A percentile compares a stretch with the other conserved stretches of the same genome.
Evolutionary conservation across 2,888 invertebrate species (phyloP).

Genomic region (Meandrusa payeni): DNA sequence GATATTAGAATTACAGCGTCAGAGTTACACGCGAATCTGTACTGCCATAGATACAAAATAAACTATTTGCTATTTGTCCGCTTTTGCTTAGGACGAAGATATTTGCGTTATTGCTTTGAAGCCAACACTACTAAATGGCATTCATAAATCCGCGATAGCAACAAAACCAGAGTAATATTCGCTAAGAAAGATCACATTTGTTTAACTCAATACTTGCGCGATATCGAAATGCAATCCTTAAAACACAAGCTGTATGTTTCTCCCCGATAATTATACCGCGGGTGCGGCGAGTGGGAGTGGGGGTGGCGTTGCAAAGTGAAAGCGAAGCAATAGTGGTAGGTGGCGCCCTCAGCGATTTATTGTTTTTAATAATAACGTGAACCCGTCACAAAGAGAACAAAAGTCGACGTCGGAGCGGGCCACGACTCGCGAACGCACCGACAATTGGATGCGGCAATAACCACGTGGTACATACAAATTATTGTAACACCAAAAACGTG

Average conservation of each 20-base stretch:
- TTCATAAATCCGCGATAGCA: no score
- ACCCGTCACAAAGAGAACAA: conserved; percentile 77
- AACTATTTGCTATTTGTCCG: no score
- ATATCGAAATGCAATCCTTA: conserved; percentile 44
- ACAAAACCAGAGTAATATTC: no score
- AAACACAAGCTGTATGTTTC: conserved; percentile 43
- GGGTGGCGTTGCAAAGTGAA: conserved; percentile 61
- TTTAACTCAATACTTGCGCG: neutral
- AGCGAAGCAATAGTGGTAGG: conserved; percentile 75
- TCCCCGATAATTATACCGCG: conserved; percentile 42
- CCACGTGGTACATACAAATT: no score
- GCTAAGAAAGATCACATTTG: neutral
- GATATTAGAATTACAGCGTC: no score
- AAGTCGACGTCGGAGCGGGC: conserved; percentile 60
- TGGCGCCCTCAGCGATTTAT: conserved; percentile 79
- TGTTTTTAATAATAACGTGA: conserved; percentile 81
- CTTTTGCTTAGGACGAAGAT: no score
- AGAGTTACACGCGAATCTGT: no score
- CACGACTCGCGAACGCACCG: conserved; percentile 18
- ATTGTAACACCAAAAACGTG: no score
- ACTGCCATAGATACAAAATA: no score
- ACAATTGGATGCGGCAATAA: conserved; percentile 32
- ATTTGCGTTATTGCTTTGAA: no score
- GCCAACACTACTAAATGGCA: no score
- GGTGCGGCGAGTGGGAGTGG: conserved; percentile 31